Conservation (phyloP, 53 echinoderm and acorn worm species). For the Pentamera pediparva region DNA sequence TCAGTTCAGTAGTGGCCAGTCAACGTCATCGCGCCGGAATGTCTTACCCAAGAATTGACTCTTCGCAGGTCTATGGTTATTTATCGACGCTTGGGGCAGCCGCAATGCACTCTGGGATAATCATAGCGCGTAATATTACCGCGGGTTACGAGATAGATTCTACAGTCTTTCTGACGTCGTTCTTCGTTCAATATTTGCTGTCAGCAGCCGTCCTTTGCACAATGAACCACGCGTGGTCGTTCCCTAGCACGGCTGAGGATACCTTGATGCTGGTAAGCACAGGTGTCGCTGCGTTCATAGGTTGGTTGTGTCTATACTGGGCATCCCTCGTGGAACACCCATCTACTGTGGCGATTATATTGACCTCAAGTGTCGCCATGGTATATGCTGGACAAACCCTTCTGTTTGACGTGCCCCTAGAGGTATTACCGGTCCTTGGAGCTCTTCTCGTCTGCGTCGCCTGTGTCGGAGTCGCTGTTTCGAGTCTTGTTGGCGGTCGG, state of each 20-base stretch:
- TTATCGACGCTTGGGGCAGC: neutral
- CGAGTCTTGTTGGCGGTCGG: too few species aligned
- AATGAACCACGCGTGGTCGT: neutral
- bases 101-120: neutral
- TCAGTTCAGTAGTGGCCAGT: too few species aligned
- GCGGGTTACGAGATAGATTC: neutral
- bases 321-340: neutral
- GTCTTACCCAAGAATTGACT: too few species aligned
- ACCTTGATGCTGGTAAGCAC: neutral
- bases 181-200: neutral
- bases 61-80: neutral
- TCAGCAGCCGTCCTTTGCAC: neutral
- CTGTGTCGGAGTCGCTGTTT: neutral
- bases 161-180: neutral
- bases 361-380: neutral
- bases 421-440: neutral
- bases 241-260: neutral
- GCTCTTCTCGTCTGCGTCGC: neutral
- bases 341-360: neutral
- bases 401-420: neutral
- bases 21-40: too few species aligned
- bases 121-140: neutral
- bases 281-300: neutral
- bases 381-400: neutral
- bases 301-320: neutral